Evolutionary conservation across 2,797 vertebrate species (phyloP).

Genomic region (Phoxinus dragarum): DNA sequence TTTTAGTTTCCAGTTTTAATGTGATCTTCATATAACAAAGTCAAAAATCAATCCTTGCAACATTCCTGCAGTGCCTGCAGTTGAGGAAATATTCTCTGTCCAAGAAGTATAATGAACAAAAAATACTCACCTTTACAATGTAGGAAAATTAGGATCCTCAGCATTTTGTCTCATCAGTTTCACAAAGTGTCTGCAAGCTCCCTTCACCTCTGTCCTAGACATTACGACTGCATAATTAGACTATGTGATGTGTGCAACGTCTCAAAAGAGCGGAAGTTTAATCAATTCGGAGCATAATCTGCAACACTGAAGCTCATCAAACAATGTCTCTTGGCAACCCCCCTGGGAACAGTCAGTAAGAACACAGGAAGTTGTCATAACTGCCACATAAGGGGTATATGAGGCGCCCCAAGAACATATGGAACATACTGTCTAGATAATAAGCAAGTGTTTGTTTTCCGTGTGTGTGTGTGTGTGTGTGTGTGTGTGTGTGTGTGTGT

Average conservation of each 20-base stretch:
- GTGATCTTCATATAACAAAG: neutral
- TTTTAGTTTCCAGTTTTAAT: neutral
- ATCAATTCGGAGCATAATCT: constrained; percentile 67
- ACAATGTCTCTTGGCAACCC: constrained; percentile 77
- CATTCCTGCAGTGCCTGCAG: neutral
- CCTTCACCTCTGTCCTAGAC: constrained; percentile 29
- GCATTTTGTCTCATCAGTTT: constrained; percentile 40
- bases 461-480: neutral
- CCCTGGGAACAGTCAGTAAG: constrained; percentile 24
- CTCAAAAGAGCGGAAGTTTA: constrained; percentile 71
- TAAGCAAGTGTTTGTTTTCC: constrained; percentile 27
- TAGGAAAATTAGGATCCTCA: constrained; percentile 46
- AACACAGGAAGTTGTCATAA: constrained; percentile 43
- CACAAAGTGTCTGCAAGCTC: constrained; percentile 15
- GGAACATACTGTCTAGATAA: constrained; percentile 28
- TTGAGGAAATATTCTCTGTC: neutral
- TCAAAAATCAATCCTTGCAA: neutral
- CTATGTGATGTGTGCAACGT: constrained; percentile 21
- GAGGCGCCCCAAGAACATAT: constrained; percentile 1
- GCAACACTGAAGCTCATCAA: constrained; percentile 66
- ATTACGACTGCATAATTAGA: constrained; percentile 53
- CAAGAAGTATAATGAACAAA: neutral
- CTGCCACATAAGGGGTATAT: constrained; percentile 37
- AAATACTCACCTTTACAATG: constrained; percentile 60
- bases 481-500: too few species aligned